Base-by-base conservation (phyloP, 2,113 vertebrate species). In the Lepisosteus osseus region DNA sequence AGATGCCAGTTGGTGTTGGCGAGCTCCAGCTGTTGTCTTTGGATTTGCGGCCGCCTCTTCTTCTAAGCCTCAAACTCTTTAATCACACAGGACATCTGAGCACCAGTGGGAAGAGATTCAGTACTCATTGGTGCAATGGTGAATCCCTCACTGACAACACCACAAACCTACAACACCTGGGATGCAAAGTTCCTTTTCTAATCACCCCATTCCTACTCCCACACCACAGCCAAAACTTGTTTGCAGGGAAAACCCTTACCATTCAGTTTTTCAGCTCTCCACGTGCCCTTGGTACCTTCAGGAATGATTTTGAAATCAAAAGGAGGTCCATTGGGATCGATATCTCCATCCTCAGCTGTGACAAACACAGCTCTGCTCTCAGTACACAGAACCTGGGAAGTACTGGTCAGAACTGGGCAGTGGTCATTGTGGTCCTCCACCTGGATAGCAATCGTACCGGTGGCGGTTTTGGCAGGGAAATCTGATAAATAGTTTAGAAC, bases 401-500 rank as follows among this genome's bases (percentile, higher is more conserved):
- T 84, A 6, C 84, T 43, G 6, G 80, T 82, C 70, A 98, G 81
- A 14, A 68, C 17, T 0, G 97, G 97, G 74, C 96, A 99, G 74
- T 98, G 90, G 86, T 98, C 95, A 76, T 99, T 99, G 47, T 80
- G 80, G 82, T 99, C 95, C 70, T 86, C 74, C 42, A 99, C 92
- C 0, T 87, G 80, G 79, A 99, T 90, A 29, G 89, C 72, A 0
- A 99, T 63, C 0, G 93, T 99, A 55, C 97, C 97, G 0, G 97
- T 99, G 75, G 90, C 84, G 0, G 96, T 98, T 89, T 94, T 93
- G 40, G 69, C 71, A 6, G 92, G 90, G 56, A 78, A 66, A 79
- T 86, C 94, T 96, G 73, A 15, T 76, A 71, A 42, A 42, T 29
- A 29, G 29, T 29, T 29, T 29, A 29, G 29, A 29, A 29, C 1